Base-by-base conservation (phyloP, 2,113 vertebrate species). In the Phodopus roborovskii region DNA sequence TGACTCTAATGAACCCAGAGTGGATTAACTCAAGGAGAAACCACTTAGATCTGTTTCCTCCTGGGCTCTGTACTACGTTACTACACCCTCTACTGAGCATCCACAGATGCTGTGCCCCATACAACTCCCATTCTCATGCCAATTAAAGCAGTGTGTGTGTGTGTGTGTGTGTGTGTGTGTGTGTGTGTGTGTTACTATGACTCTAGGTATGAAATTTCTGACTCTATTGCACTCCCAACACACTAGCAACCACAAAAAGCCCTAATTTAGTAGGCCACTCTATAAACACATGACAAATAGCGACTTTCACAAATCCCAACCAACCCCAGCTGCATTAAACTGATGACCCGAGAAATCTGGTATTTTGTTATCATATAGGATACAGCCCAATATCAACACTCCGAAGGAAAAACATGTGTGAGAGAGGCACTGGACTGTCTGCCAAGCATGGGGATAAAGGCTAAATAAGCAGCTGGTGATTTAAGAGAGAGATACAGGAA, bases 361-460 rank as follows among this genome's bases (percentile, higher is more conserved):
- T 95, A 96, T 97, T 98, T 97, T 97, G 97, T 97, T 97, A 97
- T 96, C 95, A 89, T 97, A 94, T 95, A 97, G 92, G 95, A 95
- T 94, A 92, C 50, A 95, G 90, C 92, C 94, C 94, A 97, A 89
- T 85, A 94, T 97, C 97, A 97, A 96, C 97, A 97, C 77, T 96
- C 71, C 12, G 90, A 96, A 96, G 93, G 92, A 92, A 97, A 97
- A 97, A 95, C 94, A 97, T 71, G 78, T 97, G 93, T 90, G 75
- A 94, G 94, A 68, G 91, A 86, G 97, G 70, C 84, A 88, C 87
- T 83, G 62, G 75, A 86, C 62, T 62, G 90, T 97, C 92, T 60
- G 81, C 82, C 94, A 97, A 96, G 96, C 53, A 87, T 33, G 68
- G 82, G 94, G 88, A 92, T 92, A 95, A 96, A 96, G 92, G 77